Percentiles rank a stretch among this genome's conserved stretches.
These are phyloP conservation scores for Chrysolina oricalcia DNA, from an alignment of 2,888 invertebrate species.

Conservation along the genomic window DNA sequence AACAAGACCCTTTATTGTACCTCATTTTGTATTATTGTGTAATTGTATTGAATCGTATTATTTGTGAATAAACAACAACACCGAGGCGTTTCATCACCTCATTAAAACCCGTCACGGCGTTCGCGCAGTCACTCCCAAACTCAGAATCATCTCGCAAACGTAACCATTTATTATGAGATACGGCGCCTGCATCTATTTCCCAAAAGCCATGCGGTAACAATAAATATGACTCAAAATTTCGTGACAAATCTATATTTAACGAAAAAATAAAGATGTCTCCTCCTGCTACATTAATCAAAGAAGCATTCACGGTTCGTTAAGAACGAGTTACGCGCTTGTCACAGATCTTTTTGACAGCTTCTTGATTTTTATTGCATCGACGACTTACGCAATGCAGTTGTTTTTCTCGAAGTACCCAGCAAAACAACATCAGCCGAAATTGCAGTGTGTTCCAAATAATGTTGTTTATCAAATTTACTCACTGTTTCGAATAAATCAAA, in stretches of 20 bases:
- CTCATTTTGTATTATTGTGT: no score
- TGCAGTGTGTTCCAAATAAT: neutral
- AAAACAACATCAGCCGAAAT: neutral
- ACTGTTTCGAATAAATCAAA: no score
- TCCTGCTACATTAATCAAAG: constrained; percentile 45
- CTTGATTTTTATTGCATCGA: constrained; percentile 31
- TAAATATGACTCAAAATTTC: constrained; percentile 45
- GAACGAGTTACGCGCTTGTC: neutral
- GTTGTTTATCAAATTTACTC: neutral
- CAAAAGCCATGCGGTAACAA: constrained; percentile 43
- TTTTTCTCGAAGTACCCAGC: neutral
- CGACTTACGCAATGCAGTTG: constrained; percentile 15
- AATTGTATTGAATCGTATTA: no score
- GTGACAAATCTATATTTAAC: constrained; percentile 50
- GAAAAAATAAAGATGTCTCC: constrained; percentile 44
- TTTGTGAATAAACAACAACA: neutral
- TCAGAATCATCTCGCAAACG: constrained; percentile 30
- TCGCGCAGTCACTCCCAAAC: constrained; percentile 27
- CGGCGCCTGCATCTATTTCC: constrained; percentile 33
- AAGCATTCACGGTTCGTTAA: constrained; percentile 24
- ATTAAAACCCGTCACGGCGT: constrained; percentile 19
- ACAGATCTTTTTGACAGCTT: constrained; percentile 33
- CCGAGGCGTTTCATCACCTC: neutral
- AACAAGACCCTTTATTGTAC: no score
- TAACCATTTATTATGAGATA: constrained; percentile 37